A percentile compares a stretch with the other conserved stretches of the same genome.
These are phyloP conservation scores for Holotrichia oblita DNA, from an alignment of 1,140 invertebrate species.

Conservation along the genomic window DNA sequence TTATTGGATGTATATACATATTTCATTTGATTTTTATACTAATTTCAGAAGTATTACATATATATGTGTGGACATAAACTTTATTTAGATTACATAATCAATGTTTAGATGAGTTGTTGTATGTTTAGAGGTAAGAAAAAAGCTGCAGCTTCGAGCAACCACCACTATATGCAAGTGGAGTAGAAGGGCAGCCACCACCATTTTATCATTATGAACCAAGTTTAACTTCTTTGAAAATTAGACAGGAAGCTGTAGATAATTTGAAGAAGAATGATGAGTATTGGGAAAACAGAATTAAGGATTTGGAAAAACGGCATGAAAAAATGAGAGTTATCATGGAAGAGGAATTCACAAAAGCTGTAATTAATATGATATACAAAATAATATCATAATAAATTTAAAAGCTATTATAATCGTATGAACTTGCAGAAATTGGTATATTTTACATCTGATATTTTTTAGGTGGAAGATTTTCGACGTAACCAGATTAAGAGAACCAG, in stretches of 20 bases:
- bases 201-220: constrained; percentile 56
- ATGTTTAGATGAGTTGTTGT: constrained; percentile 39
- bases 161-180: background rate
- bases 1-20: background rate
- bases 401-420: no score
- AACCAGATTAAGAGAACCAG: constrained; percentile 42
- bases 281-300: constrained; percentile 65
- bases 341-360: constrained; percentile 65
- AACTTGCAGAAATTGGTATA: no score
- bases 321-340: constrained; percentile 63
- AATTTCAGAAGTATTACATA: background rate
- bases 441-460: constrained; percentile 30
- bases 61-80: background rate
- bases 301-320: constrained; percentile 63
- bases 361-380: constrained; percentile 47
- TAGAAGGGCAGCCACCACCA: constrained; percentile 37
- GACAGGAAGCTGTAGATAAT: constrained; percentile 56
- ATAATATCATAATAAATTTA: background rate
- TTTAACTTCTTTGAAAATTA: constrained; percentile 58
- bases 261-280: constrained; percentile 63
- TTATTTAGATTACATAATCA: constrained; percentile 44
- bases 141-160: background rate
- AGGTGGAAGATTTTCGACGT: constrained; percentile 53
- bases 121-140: constrained; percentile 45
- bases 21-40: background rate